A percentile compares a stretch with the other conserved stretches of the same genome.
Evolutionary conservation across 2,113 vertebrate species (phyloP).

Genomic region (Desmodus rotundus): DNA sequence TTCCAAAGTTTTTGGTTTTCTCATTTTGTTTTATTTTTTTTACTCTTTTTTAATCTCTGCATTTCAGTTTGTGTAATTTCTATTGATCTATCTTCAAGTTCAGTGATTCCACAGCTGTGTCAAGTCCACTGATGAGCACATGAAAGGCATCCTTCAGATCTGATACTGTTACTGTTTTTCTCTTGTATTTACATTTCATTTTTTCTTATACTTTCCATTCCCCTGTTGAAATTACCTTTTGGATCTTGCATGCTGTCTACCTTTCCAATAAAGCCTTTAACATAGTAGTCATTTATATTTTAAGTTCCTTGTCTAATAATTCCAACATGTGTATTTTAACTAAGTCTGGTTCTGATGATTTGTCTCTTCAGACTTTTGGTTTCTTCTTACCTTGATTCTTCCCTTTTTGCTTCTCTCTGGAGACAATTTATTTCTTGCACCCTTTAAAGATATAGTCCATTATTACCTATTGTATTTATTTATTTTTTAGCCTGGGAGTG

Average conservation of each 20-base stretch:
- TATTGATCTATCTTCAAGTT: background rate
- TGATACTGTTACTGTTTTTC: background rate
- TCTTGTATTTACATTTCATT: background rate
- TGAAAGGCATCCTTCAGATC: background rate
- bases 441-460: background rate
- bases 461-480: background rate
- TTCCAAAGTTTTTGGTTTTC: background rate
- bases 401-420: background rate
- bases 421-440: background rate
- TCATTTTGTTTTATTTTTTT: background rate
- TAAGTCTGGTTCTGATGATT: background rate
- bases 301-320: constrained; percentile 8
- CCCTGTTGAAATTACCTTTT: background rate
- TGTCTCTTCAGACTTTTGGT: background rate
- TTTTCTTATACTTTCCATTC: background rate
- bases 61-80: background rate
- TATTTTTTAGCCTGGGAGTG: background rate
- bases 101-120: background rate
- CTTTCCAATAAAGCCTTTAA: background rate
- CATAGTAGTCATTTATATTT: background rate
- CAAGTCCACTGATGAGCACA: background rate
- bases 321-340: background rate
- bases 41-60: background rate
- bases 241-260: background rate
- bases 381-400: background rate